Evolutionary conservation across 2,888 invertebrate species (phyloP), one percentile per base, ranked within the genome.

Genomic region (Acrobasis suavella): DNA sequence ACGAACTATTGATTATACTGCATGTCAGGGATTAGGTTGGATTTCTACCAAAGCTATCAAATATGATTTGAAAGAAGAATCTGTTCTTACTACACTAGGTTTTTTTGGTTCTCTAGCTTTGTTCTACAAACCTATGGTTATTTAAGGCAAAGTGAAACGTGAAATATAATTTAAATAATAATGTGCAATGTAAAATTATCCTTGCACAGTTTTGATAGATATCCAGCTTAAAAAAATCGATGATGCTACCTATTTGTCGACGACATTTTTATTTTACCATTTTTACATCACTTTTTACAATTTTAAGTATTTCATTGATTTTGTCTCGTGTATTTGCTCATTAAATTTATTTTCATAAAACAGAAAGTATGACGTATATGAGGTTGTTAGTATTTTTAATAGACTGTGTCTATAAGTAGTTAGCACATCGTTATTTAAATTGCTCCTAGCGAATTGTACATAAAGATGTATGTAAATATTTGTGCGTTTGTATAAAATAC

Each of bases 371-470:
- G 56, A 17, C 10, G 8, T 51, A 56, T 56, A 16, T 15, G n/a
- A 46, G 38, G 39, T 55, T 56, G 17, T 42, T 42, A 65, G 51
- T 54, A 64, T 68, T 70, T 66, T 60, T 59, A 32, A 64, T 62
- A 68, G 64, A 67, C 64, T 66, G 65, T 64, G 63, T 69, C 67
- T 62, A 60, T 64, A 64, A 71, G 64, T 72, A 69, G 65, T 54
- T 69, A 67, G 67, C 69, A 73, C 74, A 73, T 77, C 70, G 68
- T 71, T 71, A 64, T 71, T 63, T 66, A 73, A 72, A 72, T 68
- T 70, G 73, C 72, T 71, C 64, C 50, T 75, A 74, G 73, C 62
- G 67, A 69, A 68, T 62, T 67, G 64, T 71, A 71, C 69, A 66
- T 71, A 69, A 63, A 62, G 38, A 46, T 69, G 63, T 71, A 66